Percentiles rank a stretch among this genome's conserved stretches.
Conservation (phyloP, 2,888 invertebrate species). For the Lymantria monacha region DNA sequence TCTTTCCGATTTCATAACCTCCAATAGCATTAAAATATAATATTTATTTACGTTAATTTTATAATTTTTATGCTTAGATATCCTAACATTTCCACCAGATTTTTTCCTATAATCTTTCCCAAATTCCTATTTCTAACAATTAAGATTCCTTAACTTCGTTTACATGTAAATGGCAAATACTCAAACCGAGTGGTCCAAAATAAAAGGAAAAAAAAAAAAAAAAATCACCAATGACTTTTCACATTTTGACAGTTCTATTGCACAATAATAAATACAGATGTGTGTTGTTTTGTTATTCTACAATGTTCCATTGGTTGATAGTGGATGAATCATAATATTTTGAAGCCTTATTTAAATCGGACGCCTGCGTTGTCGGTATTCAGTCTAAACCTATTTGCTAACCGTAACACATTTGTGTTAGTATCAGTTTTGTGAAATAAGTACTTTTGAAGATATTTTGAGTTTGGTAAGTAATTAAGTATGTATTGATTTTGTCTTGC, state of each 20-base stretch:
- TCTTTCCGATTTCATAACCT: too few relatives aligned
- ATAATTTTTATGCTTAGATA: too few relatives aligned
- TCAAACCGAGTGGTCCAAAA: too few relatives aligned
- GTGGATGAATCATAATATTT: constrained; percentile 54
- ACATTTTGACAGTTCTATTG: constrained; percentile 33
- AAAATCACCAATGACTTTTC: constrained; percentile 37
- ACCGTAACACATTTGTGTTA: not conserved
- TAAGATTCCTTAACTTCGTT: too few relatives aligned
- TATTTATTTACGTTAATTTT: too few relatives aligned
- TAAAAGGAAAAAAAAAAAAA: too few relatives aligned
- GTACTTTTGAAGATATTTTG: not conserved
- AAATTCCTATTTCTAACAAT: too few relatives aligned
- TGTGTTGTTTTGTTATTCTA: constrained; percentile 44
- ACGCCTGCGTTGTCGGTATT: constrained; percentile 38
- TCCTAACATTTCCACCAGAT: too few relatives aligned
- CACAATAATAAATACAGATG: constrained; percentile 43
- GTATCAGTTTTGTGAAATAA: not conserved
- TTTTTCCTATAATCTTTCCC: too few relatives aligned
- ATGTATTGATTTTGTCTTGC: not conserved
- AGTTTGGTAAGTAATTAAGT: not conserved
- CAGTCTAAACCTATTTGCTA: constrained; percentile 19
- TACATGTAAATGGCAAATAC: too few relatives aligned
- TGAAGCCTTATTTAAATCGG: constrained; percentile 40
- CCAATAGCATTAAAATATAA: too few relatives aligned
- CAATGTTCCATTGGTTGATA: constrained; percentile 37